A percentile compares a stretch with the other conserved stretches of the same genome.
Conservation (phyloP, 2,113 vertebrate genomes). For the Rhombomys opimus region DNA sequence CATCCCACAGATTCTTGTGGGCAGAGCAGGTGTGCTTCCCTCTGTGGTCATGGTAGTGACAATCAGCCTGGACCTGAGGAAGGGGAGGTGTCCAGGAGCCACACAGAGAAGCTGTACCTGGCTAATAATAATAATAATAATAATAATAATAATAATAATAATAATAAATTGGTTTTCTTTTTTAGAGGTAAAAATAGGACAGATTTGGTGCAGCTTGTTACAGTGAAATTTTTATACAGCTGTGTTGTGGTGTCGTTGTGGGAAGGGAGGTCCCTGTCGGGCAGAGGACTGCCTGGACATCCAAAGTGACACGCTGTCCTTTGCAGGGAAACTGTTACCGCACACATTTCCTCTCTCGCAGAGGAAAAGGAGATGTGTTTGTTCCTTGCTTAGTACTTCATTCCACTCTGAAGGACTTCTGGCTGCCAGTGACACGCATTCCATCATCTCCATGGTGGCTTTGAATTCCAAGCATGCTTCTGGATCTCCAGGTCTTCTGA, state of each 20-base stretch:
- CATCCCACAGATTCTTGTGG: rapidly evolving
- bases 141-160: neutral
- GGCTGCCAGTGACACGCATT: constrained; percentile 56
- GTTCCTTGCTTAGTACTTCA: constrained; percentile 45
- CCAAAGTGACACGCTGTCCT: neutral
- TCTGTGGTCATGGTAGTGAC: rapidly evolving
- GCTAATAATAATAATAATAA: too few species aligned
- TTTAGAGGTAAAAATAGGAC: neutral
- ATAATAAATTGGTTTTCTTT: neutral
- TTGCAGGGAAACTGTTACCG: neutral
- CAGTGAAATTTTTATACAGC: neutral
- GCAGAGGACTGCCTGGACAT: neutral
- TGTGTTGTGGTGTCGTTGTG: neutral
- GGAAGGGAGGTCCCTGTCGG: neutral
- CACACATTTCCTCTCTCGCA: neutral
- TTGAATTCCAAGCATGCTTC: constrained; percentile 80
- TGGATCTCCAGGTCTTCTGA: constrained; percentile 61
- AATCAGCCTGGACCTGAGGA: too few species aligned
- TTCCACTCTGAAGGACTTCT: constrained; percentile 38
- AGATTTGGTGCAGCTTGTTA: neutral
- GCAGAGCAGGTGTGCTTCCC: neutral
- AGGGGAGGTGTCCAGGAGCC: too few species aligned
- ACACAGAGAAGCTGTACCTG: neutral
- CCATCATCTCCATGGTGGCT: constrained; percentile 36
- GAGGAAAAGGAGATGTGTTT: constrained; percentile 50